Percentiles rank a stretch among this genome's conserved stretches.
phyloP scores from a whole-genome alignment of 2,113 vertebrate species.

The Forbesichthys agassizii region DNA sequence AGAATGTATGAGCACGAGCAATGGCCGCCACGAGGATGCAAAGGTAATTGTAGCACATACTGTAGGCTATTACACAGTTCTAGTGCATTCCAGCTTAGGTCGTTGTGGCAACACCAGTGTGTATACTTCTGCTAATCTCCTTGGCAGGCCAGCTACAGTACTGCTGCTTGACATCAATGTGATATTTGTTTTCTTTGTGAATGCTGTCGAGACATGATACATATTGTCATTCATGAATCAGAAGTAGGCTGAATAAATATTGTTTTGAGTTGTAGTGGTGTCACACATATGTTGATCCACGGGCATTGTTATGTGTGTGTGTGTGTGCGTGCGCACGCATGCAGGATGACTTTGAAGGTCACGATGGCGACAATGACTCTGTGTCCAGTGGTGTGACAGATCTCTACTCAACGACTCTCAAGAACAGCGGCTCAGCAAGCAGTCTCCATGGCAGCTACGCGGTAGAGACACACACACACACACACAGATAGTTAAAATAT shows the following conservation, averaged over 20 bases:
- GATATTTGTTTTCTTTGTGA: no score
- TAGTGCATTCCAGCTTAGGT: no score
- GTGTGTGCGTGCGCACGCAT: background rate
- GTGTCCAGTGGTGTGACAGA: slow-evolving; percentile 55
- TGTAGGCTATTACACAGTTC: background rate
- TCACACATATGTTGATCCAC: no score
- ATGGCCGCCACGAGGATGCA: slow-evolving; percentile 48
- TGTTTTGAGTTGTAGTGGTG: no score
- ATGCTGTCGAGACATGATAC: no score
- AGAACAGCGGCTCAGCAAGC: slow-evolving; percentile 79
- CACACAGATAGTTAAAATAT: background rate
- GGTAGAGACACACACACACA: slow-evolving; percentile 46
- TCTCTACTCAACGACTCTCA: slow-evolving; percentile 58
- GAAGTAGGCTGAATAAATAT: no score
- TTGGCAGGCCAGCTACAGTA: no score
- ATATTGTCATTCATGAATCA: no score
- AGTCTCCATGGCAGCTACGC: slow-evolving; percentile 81
- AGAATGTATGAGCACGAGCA: slow-evolving; percentile 58
- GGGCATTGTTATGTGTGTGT: background rate
- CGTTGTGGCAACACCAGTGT: no score
- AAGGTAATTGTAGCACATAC: slow-evolving; percentile 51
- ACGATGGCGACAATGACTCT: slow-evolving; percentile 66
- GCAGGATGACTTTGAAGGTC: slow-evolving; percentile 47
- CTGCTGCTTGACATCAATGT: no score
- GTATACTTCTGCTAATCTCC: no score